Evolutionary conservation across 2,797 vertebrate genomes (phyloP).

Genomic region (Lycodopsis pacificus): DNA sequence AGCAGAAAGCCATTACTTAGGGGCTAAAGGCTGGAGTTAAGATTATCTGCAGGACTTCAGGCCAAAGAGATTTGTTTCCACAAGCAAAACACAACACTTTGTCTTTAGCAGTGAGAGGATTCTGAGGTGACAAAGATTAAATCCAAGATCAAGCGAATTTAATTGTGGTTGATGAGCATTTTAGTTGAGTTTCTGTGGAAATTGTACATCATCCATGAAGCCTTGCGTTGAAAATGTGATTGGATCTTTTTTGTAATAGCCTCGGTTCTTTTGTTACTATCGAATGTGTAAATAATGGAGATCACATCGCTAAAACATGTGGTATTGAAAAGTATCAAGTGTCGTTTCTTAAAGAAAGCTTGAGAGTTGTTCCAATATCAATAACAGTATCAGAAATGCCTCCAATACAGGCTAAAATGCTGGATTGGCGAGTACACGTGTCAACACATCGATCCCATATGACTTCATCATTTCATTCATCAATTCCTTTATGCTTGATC

Average conservation of each 20-base stretch:
- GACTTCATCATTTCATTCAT: background rate
- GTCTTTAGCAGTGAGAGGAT: slow-evolving; percentile 56
- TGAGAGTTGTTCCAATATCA: background rate
- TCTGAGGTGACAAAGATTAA: slow-evolving; percentile 52
- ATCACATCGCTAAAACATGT: background rate
- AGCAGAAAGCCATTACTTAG: slow-evolving; percentile 73
- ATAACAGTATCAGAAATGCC: background rate
- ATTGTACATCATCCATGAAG: background rate
- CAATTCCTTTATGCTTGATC: background rate
- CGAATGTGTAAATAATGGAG: background rate
- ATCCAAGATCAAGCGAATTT: slow-evolving; percentile 60
- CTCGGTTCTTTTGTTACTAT: background rate
- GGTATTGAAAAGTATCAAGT: background rate
- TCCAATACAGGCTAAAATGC: background rate
- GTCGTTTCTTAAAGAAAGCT: no score
- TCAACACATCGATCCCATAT: background rate
- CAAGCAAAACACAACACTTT: slow-evolving; percentile 42
- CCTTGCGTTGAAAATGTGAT: background rate
- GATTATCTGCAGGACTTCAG: slow-evolving; percentile 68
- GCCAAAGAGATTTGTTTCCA: slow-evolving; percentile 65
- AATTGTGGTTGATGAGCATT: slow-evolving; percentile 42
- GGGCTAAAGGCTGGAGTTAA: slow-evolving; percentile 66
- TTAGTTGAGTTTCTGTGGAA: slow-evolving; percentile 34
- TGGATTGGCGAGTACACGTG: background rate
- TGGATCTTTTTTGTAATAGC: background rate